A percentile compares a stretch with the other conserved stretches of the same genome.
These are phyloP conservation scores for Antrozous pallidus DNA, from an alignment of 2,797 vertebrate species.

Conservation along the genomic window DNA sequence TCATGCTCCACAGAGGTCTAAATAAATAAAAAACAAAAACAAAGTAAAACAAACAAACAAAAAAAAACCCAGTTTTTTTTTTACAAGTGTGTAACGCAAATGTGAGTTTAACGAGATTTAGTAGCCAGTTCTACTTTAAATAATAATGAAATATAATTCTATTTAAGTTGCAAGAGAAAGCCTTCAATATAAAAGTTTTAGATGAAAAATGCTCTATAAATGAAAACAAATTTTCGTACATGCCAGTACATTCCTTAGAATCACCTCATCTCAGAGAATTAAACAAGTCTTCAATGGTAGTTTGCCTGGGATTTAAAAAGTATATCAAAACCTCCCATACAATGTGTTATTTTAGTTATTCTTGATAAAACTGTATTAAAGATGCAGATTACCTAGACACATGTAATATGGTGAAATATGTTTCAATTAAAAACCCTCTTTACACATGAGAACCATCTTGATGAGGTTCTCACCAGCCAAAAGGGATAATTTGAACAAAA, in stretches of 20 bases:
- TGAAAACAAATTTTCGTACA: not conserved
- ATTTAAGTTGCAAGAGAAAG: constrained; percentile 35
- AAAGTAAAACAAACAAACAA: not conserved
- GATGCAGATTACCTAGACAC: not conserved
- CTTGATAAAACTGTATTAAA: not conserved
- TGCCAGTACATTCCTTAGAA: not conserved
- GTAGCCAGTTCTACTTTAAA: not conserved
- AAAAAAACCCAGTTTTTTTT: not conserved
- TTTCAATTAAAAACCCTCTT: not conserved
- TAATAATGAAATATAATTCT: constrained; percentile 29
- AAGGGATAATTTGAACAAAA: not conserved
- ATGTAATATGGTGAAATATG: not conserved
- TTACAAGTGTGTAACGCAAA: not conserved
- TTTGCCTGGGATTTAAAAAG: not conserved
- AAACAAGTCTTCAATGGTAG: not conserved
- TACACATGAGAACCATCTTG: not conserved
- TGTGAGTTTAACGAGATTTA: not conserved
- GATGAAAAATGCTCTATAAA: constrained; percentile 2
- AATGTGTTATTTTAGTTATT: not conserved
- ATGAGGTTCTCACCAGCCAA: not conserved
- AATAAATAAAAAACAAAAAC: not conserved
- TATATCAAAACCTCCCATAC: not conserved
- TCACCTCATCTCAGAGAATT: constrained; percentile 8
- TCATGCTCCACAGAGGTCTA: not conserved
- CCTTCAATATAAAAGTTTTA: not conserved